Evolutionary conservation across 2,888 invertebrate species (phyloP), one percentile per base, ranked within the genome.

Genomic region (Cephalotes varians): DNA sequence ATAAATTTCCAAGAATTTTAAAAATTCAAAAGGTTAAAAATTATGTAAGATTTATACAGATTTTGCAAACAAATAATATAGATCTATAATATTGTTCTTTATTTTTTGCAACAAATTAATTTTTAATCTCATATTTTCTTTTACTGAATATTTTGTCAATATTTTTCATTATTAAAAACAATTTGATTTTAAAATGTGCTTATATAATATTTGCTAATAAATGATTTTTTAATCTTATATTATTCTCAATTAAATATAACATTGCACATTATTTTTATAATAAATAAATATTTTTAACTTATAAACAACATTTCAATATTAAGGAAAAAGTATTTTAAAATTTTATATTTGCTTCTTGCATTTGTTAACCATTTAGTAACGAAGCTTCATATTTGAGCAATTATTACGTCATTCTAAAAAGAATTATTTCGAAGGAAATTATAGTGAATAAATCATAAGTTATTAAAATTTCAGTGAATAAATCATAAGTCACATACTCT

Each of bases 361-460:
- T 60, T 60, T 34, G n/a, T 60, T 31, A 34, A 18, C 3, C 9
- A 58, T 28, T n/a, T n/a, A 62, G 2, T 2, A 34, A 10, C 37
- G 21, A 62, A 62, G 2, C 15, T 64, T 3, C 15, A 64, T 12
- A 60, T 21, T 64, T 21, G 6, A 64, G 6, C 25, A 21, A 21
- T 25, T 64, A 40, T 64, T 40, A 15, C 4, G 25, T 15, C 3
- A 40, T 7, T 37, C 34, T 40, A 37, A 64, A 64, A 7, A 25
- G 40, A 67, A 67, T 67, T 28, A n/a, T 67, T 67, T 31, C 6
- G 1, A 49, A 67, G 28, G 7, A 67, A 47, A 49, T 40, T 44
- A 15, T 12, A 44, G 3, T 15, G 15, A 44, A 44, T 44, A 44
- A 44, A 18, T 47, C 15, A 12, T 34, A 34, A 34, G 5, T 34